A percentile compares a stretch with the other conserved stretches of the same genome.
These are phyloP conservation scores for Macropodus opercularis DNA, from an alignment of 2,797 vertebrate species.

Conservation along the genomic window DNA sequence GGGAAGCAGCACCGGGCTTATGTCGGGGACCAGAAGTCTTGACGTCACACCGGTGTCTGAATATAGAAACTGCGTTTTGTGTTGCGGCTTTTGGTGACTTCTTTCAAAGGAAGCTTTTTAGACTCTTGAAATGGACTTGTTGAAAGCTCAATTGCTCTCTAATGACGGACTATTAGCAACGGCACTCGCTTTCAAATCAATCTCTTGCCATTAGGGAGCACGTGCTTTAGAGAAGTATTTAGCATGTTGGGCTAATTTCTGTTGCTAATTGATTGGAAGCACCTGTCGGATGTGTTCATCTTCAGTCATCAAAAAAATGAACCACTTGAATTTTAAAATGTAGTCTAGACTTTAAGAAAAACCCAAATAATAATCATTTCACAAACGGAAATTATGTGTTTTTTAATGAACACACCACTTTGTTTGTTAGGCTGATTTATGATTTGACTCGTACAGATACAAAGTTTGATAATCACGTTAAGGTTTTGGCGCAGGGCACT, in stretches of 20 bases:
- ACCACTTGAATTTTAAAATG: not conserved
- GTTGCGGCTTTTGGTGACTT: constrained; percentile 11
- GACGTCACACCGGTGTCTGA: constrained; percentile 24
- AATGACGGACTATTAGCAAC: constrained; percentile 3
- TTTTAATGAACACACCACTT: no score
- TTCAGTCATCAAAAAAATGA: not conserved
- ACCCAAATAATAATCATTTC: not conserved
- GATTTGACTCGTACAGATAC: no score
- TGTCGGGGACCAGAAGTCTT: constrained; percentile 39
- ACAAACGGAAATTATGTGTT: no score
- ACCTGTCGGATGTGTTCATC: not conserved
- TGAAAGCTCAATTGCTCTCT: constrained; percentile 12
- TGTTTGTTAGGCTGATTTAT: no score
- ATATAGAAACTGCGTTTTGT: constrained; percentile 3
- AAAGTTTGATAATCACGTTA: no score
- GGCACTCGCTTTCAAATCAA: constrained; percentile 7
- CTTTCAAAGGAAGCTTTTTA: constrained; percentile 15
- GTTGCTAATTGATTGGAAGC: not conserved
- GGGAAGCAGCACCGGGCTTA: constrained; percentile 53
- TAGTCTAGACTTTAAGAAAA: no score
- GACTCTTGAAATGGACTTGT: not conserved
- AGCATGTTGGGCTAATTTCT: not conserved
- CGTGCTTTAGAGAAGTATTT: not conserved
- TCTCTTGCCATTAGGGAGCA: not conserved
- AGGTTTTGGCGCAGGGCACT: no score